phyloP scores from a whole-genome alignment of 2,113 vertebrate species.

The Irena cyanogastra region DNA sequence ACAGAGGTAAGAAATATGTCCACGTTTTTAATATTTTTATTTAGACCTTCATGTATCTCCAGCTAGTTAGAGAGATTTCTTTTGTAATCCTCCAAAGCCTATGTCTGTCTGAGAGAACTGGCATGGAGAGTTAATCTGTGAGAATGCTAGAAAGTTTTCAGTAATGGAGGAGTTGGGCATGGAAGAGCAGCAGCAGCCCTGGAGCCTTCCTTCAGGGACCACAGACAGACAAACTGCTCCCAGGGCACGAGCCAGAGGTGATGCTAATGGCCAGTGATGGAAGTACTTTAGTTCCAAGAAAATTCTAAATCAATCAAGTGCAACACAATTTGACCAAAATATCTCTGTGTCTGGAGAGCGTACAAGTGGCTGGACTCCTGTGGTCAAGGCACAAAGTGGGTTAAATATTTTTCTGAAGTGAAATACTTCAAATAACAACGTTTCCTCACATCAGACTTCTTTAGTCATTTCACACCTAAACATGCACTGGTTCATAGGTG shows the following conservation, averaged over 20 bases:
- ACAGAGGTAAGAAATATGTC: not conserved
- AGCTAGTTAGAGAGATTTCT: not conserved
- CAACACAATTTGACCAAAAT: not conserved
- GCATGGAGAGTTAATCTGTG: not conserved
- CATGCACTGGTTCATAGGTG: not conserved
- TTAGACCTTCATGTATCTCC: not conserved
- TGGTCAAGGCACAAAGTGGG: not conserved
- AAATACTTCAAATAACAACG: not conserved
- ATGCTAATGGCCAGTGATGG: not conserved
- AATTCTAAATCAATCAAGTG: not conserved
- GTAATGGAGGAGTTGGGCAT: not conserved
- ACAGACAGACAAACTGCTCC: not conserved
- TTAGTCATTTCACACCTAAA: not conserved
- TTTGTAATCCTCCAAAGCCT: not conserved
- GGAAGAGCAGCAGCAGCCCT: not conserved
- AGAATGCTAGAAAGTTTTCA: not conserved
- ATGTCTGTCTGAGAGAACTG: not conserved
- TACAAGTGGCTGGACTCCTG: not conserved
- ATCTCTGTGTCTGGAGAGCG: not conserved
- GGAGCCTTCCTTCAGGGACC: not conserved
- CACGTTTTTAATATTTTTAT: not conserved
- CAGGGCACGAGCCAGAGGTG: fast-evolving
- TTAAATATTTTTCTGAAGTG: not conserved
- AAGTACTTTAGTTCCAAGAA: not conserved
- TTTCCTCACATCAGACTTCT: not conserved